phyloP scores from a whole-genome alignment of 2,888 invertebrate genomes.

The Lapara coniferarum region DNA sequence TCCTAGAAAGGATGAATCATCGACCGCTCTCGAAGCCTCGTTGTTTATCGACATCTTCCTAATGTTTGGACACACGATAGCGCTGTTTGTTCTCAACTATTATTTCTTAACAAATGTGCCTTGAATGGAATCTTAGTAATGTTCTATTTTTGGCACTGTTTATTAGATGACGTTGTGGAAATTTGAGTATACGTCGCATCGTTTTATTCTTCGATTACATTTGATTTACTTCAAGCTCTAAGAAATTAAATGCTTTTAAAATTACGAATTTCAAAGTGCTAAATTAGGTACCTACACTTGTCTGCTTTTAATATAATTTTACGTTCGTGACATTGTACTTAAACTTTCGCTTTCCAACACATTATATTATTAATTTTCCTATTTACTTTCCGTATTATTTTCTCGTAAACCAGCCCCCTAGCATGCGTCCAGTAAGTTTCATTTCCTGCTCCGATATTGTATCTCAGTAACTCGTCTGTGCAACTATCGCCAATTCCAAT shows the following conservation, averaged over 20 bases:
- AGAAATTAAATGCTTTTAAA: no score
- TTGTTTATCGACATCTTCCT: conserved; percentile 6
- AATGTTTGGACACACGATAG: conserved; percentile 12
- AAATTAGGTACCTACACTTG: no score
- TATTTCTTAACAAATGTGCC: neutral
- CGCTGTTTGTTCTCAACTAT: neutral
- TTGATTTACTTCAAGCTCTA: no score
- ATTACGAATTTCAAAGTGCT: no score
- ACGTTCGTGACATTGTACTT: no score
- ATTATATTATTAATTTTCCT: no score
- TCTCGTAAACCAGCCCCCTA: neutral
- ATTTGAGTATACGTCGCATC: neutral
- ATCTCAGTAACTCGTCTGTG: neutral
- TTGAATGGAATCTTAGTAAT: neutral
- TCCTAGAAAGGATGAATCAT: conserved; percentile 10
- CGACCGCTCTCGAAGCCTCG: neutral
- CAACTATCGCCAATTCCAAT: conserved; percentile 28
- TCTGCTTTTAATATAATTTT: no score
- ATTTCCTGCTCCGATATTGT: neutral
- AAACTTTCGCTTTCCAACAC: no score
- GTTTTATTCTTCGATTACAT: no score
- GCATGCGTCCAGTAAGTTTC: neutral
- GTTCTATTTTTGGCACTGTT: neutral
- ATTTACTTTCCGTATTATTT: neutral
- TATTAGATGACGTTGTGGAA: neutral